Evolutionary conservation across 1,140 invertebrate genomes (phyloP).

Genomic region (Saccostrea cuccullata): DNA sequence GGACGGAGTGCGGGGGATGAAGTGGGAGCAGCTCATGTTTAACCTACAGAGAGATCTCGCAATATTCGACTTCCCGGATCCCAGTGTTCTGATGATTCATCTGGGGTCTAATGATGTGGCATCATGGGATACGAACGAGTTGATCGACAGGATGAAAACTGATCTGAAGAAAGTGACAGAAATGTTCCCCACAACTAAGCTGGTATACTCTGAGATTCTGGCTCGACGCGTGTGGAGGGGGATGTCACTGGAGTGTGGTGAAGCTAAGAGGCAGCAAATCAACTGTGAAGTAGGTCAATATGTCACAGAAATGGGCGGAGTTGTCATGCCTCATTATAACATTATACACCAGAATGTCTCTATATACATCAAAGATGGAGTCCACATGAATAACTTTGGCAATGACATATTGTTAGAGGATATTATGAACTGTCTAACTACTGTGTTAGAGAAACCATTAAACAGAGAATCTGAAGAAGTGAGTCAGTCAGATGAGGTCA

Average conservation of each 20-base stretch:
- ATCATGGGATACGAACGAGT: constrained; percentile 35
- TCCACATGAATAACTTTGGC: constrained; percentile 41
- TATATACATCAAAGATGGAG: constrained; percentile 44
- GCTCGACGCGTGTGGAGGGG: constrained; percentile 46
- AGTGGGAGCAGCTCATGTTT: constrained; percentile 37
- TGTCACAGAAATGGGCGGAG: constrained; percentile 4
- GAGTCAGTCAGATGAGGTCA: background rate
- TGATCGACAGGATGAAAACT: constrained; percentile 34
- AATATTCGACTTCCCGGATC: constrained; percentile 2
- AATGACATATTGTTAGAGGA: constrained; percentile 41
- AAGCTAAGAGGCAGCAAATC: constrained; percentile 14
- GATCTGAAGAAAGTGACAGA: constrained; percentile 12
- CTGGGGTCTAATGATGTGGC: constrained; percentile 47
- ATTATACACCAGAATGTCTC: constrained; percentile 25
- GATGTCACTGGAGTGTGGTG: constrained; percentile 34
- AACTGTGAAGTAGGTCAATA: constrained; percentile 28
- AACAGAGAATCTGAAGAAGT: background rate
- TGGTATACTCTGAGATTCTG: constrained; percentile 41
- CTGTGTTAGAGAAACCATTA: background rate
- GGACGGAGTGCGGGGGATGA: constrained; percentile 45
- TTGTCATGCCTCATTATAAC: constrained; percentile 39
- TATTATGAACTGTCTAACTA: background rate
- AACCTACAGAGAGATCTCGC: constrained; percentile 26
- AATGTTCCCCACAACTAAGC: constrained; percentile 27
- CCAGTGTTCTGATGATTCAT: constrained; percentile 42